A percentile compares a stretch with the other conserved stretches of the same genome.
phyloP scores from a whole-genome alignment of 2,113 vertebrate species.

The Malurus elegans region DNA sequence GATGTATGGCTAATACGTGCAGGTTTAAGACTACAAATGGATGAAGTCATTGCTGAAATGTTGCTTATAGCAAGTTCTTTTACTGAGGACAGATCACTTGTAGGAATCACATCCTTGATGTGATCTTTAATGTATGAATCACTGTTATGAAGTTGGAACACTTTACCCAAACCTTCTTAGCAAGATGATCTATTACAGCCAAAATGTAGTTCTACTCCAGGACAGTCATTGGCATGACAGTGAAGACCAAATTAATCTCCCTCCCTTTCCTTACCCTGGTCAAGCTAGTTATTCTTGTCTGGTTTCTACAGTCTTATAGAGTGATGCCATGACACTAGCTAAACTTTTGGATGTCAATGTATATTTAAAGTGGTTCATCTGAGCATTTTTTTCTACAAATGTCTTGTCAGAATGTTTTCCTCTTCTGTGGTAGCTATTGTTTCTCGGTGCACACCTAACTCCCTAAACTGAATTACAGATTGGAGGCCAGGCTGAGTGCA shows the following conservation, averaged over 20 bases:
- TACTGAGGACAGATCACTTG: neutral
- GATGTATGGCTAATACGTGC: fast-evolving
- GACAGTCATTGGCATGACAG: neutral
- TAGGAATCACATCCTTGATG: neutral
- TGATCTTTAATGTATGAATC: neutral
- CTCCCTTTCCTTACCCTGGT: neutral
- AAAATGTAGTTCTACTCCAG: neutral
- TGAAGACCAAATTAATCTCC: neutral
- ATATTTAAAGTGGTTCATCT: neutral
- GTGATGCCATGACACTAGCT: neutral
- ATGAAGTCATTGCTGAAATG: fast-evolving
- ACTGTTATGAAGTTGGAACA: neutral
- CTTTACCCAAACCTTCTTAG: neutral
- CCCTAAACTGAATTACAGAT: neutral
- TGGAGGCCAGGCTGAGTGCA: neutral
- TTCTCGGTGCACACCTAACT: neutral
- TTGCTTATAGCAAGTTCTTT: neutral
- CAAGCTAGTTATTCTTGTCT: neutral
- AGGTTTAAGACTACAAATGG: neutral
- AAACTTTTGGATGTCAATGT: neutral
- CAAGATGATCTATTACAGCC: neutral
- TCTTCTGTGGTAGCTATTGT: neutral
- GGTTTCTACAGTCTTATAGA: neutral
- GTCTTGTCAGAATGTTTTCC: neutral
- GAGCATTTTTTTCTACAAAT: neutral